Evolutionary conservation across 2,888 invertebrate genomes (phyloP).

Genomic region (Pristionchus mayeri): DNA sequence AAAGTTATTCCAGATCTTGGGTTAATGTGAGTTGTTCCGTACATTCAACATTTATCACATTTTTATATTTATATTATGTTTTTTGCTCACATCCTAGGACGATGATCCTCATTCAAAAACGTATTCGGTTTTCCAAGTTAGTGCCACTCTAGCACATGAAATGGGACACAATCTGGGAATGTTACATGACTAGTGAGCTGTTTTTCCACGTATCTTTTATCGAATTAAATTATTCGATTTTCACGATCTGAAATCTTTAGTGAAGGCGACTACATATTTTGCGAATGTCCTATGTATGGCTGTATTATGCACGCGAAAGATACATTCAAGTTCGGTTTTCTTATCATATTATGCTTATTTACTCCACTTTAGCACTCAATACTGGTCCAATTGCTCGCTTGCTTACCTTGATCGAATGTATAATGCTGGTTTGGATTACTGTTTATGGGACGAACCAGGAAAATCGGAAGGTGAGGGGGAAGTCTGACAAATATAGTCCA

Average conservation of each 20-base stretch:
- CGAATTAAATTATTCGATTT: too few species aligned
- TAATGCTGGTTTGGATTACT: not conserved
- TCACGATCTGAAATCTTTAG: not conserved
- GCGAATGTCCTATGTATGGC: not conserved
- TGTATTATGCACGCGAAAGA: not conserved
- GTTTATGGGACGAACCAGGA: not conserved
- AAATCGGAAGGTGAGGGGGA: not conserved
- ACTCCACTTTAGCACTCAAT: not conserved
- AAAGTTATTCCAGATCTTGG: not conserved
- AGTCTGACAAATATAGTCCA: not conserved
- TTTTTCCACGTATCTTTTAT: too few species aligned
- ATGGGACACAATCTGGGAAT: not conserved
- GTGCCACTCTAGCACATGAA: not conserved
- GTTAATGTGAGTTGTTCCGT: not conserved
- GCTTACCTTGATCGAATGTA: not conserved
- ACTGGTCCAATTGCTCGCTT: not conserved
- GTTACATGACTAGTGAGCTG: not conserved
- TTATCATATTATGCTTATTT: too few species aligned
- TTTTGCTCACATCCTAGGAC: too few species aligned
- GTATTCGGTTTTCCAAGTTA: not conserved
- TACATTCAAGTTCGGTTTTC: too few species aligned
- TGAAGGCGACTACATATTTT: not conserved
- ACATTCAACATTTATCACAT: not conserved
- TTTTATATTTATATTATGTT: not conserved
- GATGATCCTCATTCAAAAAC: not conserved